Percentiles rank a stretch among this genome's conserved stretches.
phyloP scores from a whole-genome alignment of 2,797 vertebrate species.

The Valencia hispanica region DNA sequence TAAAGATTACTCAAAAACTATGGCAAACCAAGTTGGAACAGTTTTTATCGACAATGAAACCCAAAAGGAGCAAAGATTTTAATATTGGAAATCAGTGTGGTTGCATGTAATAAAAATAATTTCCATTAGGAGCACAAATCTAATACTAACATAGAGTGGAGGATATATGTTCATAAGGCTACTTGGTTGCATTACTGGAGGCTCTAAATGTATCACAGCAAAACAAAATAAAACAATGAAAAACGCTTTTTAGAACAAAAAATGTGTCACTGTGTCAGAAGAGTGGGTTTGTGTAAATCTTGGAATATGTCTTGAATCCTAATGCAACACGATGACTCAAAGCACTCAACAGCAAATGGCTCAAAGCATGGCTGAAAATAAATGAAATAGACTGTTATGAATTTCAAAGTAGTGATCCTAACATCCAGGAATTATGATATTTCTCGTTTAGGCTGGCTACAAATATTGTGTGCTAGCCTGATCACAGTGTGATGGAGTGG shows the following conservation, averaged over 20 bases:
- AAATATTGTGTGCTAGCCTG: slow-evolving; percentile 57
- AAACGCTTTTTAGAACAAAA: not conserved
- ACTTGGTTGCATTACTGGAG: not conserved
- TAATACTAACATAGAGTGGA: not conserved
- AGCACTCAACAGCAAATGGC: not conserved
- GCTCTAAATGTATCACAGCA: not conserved
- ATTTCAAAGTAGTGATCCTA: not conserved
- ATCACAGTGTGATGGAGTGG: slow-evolving; percentile 26
- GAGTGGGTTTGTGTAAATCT: not conserved
- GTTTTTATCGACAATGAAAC: not conserved
- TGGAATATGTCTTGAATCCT: not conserved
- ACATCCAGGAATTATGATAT: not conserved
- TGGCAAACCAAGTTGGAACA: not conserved
- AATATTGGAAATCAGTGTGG: not conserved
- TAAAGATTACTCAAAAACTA: not conserved
- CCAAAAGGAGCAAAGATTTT: not conserved
- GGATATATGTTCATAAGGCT: not conserved
- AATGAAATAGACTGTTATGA: not conserved
- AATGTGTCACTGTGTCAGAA: not conserved
- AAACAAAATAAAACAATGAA: not conserved
- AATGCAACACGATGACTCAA: not conserved
- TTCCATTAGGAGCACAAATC: not conserved
- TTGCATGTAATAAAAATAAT: not conserved
- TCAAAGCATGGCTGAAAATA: not conserved
- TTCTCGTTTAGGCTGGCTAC: slow-evolving; percentile 41